A percentile compares a stretch with the other conserved stretches of the same genome.
Conservation (phyloP, 2,888 invertebrate species). For the Cyaniris semiargus region DNA sequence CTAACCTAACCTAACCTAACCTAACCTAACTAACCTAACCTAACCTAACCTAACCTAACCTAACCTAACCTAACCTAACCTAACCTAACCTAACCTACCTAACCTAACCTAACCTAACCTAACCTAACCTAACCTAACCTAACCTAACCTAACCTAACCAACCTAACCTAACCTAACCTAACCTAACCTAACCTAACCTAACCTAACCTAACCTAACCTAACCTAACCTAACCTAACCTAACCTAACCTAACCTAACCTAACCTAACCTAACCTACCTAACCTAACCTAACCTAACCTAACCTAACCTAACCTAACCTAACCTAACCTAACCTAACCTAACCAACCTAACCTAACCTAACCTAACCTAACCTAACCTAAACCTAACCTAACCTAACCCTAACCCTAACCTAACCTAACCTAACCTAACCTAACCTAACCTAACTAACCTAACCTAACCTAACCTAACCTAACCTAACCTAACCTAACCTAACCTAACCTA, state of each 20-base stretch:
- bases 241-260: slow-evolving; percentile 32
- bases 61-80: slow-evolving; percentile 29
- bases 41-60: slow-evolving; percentile 29
- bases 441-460: slow-evolving; percentile 36
- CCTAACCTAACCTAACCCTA: no score
- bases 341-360: no score
- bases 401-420: slow-evolving; percentile 28
- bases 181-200: slow-evolving; percentile 29
- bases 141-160: no score
- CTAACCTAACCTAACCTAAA: no score
- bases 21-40: slow-evolving; percentile 12
- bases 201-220: slow-evolving; percentile 29
- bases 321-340: no score
- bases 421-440: slow-evolving; percentile 40
- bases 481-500: no score
- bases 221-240: slow-evolving; percentile 30
- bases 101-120: slow-evolving; percentile 16
- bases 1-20: background rate
- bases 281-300: no score
- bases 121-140: background rate
- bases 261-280: no score
- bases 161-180: slow-evolving; percentile 28
- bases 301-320: no score
- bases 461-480: slow-evolving; percentile 41
- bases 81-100: no score